Evolutionary conservation across 2,797 vertebrate genomes (phyloP).

Genomic region (Sylvilagus floridanus): DNA sequence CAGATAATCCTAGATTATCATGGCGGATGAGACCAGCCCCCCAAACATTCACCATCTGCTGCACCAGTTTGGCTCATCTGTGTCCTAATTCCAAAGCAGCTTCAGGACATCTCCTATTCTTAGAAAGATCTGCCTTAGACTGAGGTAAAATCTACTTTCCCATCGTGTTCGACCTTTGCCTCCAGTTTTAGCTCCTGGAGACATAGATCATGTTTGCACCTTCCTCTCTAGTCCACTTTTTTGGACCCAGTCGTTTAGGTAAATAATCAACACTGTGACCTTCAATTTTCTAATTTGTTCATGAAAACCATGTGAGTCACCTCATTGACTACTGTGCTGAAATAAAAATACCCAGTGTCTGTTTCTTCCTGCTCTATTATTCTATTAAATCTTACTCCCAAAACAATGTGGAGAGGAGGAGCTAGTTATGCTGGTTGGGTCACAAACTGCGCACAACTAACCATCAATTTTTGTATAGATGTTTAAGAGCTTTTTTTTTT

Average conservation of each 20-base stretch:
- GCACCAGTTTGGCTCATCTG: slow-evolving; percentile 62
- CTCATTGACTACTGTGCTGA: background rate
- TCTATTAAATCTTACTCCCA: background rate
- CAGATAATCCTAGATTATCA: slow-evolving; percentile 75
- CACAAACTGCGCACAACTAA: background rate
- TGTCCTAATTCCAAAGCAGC: slow-evolving; percentile 71
- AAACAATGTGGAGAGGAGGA: background rate
- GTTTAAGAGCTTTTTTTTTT: slow-evolving; percentile 4
- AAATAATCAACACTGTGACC: background rate
- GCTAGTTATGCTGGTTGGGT: background rate
- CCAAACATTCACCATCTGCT: slow-evolving; percentile 73
- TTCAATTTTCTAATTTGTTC: slow-evolving; percentile 39
- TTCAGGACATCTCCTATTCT: slow-evolving; percentile 64
- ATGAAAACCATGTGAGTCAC: slow-evolving; percentile 4
- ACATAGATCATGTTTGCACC: background rate
- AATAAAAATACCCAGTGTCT: background rate
- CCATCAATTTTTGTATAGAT: background rate
- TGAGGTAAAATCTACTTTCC: slow-evolving; percentile 53
- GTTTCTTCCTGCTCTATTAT: background rate
- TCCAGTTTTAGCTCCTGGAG: slow-evolving; percentile 57
- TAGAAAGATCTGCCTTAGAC: slow-evolving; percentile 8
- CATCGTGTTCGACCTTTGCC: slow-evolving; percentile 1
- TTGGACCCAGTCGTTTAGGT: background rate
- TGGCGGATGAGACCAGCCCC: slow-evolving; percentile 58
- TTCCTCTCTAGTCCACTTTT: background rate